Conservation (phyloP, 2,888 invertebrate species). For the Chaitophorus viminalis region DNA sequence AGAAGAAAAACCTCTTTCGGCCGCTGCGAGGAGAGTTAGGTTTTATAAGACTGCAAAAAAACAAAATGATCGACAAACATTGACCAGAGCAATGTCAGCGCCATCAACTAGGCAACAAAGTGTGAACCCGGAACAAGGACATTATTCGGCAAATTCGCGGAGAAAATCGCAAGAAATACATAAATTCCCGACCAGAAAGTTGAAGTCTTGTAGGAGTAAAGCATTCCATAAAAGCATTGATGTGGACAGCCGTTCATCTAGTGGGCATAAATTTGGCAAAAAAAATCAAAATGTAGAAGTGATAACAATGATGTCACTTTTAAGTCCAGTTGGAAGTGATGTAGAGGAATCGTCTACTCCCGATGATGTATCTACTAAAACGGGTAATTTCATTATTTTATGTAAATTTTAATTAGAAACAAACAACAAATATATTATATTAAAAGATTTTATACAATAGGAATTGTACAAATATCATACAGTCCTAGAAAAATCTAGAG, state of each 20-base stretch:
- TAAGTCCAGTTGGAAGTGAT: constrained; percentile 60
- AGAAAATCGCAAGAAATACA: constrained; percentile 49
- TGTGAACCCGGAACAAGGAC: neutral
- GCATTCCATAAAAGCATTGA: constrained; percentile 63
- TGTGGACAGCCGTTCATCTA: neutral
- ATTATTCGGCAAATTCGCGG: neutral
- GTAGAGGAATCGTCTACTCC: constrained; percentile 27
- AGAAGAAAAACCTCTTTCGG: constrained; percentile 46
- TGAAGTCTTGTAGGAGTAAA: constrained; percentile 62
- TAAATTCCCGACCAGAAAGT: constrained; percentile 42
- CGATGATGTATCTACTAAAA: constrained; percentile 34
- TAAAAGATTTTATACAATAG: neutral
- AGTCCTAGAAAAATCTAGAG: no score
- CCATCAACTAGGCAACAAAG: constrained; percentile 45
- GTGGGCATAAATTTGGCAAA: constrained; percentile 31
- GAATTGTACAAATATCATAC: neutral
- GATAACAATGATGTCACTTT: constrained; percentile 62
- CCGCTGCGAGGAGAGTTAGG: constrained; percentile 55
- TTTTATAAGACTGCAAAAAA: constrained; percentile 41
- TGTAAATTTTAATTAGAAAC: neutral
- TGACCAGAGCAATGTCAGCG: constrained; percentile 49
- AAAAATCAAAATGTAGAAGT: constrained; percentile 58
- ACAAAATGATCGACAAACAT: constrained; percentile 20
- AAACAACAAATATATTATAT: no score
- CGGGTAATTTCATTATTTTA: constrained; percentile 32